A percentile compares a stretch with the other conserved stretches of the same genome.
phyloP scores from a whole-genome alignment of 2,888 invertebrate genomes.

The Herminia tarsipennalis region DNA sequence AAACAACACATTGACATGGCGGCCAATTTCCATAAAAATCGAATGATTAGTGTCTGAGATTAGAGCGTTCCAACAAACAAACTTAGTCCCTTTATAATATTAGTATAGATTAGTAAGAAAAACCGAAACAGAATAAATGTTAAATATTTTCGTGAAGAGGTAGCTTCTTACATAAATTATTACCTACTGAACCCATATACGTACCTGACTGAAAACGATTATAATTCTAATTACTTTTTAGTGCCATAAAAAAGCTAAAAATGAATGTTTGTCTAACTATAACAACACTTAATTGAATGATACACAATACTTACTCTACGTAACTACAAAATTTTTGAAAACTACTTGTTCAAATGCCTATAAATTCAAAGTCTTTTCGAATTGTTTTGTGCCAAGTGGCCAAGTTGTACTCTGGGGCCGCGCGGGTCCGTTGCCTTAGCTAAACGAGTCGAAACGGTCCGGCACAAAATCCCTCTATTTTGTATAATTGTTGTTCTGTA shows the following conservation, averaged over 20 bases:
- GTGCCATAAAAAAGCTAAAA: neutral
- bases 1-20: no score
- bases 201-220: neutral
- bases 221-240: neutral
- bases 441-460: no score
- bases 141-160: neutral
- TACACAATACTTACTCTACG: neutral
- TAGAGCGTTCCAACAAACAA: no score
- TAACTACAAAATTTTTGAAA: neutral
- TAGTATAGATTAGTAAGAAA: no score
- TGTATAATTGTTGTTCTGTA: no score
- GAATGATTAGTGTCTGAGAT: no score
- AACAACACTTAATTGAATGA: neutral
- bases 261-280: neutral
- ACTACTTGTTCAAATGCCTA: neutral
- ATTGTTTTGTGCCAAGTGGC: neutral
- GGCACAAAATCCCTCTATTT: no score
- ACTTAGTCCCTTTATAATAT: no score
- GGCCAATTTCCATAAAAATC: no score
- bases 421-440: no score
- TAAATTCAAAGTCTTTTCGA: neutral
- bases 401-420: no score
- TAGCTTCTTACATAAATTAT: neutral
- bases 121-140: no score
- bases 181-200: neutral